Evolutionary conservation across 2,888 invertebrate species (phyloP).

Genomic region (Tenthredo mesomela): DNA sequence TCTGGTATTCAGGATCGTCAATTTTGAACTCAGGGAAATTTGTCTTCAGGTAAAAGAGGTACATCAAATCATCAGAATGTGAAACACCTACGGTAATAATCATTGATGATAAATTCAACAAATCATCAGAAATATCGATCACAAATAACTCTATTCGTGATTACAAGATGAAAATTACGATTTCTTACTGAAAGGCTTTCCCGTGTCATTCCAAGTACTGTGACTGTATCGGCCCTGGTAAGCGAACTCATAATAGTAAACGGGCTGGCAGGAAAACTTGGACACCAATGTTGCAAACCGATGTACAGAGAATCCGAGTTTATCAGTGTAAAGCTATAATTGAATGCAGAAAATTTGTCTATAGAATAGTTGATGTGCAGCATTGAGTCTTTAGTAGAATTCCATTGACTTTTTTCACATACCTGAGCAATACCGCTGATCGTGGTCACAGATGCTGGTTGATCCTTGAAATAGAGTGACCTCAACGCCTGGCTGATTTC

Average conservation of each 20-base stretch:
- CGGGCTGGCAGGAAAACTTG: constrained; percentile 79
- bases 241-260: constrained; percentile 83
- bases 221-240: constrained; percentile 83
- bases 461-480: constrained; percentile 78
- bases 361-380: neutral
- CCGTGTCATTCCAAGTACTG: constrained; percentile 80
- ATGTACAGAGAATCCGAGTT: constrained; percentile 82
- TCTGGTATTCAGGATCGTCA: constrained; percentile 76
- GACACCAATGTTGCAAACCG: constrained; percentile 82
- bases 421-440: constrained; percentile 77
- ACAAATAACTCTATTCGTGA: neutral
- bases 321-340: constrained; percentile 81
- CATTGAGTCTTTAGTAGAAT: neutral
- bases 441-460: constrained; percentile 74
- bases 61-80: constrained; percentile 80
- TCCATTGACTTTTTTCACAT: constrained; percentile 48
- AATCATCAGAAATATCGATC: neutral
- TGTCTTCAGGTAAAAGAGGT: constrained; percentile 77
- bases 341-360: neutral
- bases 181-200: constrained; percentile 78
- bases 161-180: neutral
- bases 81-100: constrained; percentile 73
- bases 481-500: constrained; percentile 79
- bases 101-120: neutral
- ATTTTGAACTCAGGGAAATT: constrained; percentile 75